phyloP scores from a whole-genome alignment of 2,113 vertebrate species.

The Mirounga angustirostris region DNA sequence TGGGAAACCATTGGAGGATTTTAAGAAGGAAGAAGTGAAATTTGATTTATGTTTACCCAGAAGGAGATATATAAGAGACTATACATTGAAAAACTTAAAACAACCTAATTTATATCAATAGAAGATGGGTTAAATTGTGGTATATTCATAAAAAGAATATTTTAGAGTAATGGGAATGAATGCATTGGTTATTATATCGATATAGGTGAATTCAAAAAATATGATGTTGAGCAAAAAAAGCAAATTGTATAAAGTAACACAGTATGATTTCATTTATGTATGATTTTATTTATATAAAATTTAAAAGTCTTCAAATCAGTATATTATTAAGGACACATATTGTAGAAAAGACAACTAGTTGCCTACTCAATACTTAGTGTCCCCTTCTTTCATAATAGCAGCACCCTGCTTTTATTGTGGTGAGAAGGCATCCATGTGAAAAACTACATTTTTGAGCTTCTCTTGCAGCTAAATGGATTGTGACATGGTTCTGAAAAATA shows the following conservation, averaged over 20 bases:
- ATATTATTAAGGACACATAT: not conserved
- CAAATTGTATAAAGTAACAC: not conserved
- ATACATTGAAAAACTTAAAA: not conserved
- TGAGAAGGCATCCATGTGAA: not conserved
- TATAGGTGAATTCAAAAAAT: not conserved
- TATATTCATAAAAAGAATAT: conserved; percentile 6
- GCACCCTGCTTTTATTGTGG: not conserved
- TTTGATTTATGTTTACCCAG: conserved; percentile 41
- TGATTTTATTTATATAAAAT: conserved; percentile 14
- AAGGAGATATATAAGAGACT: conserved; percentile 1
- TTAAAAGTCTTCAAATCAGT: not conserved
- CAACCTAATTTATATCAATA: not conserved
- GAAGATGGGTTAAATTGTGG: conserved; percentile 14
- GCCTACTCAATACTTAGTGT: not conserved
- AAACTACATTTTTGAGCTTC: conserved; percentile 21
- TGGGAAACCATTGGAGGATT: not conserved
- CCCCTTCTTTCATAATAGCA: not conserved
- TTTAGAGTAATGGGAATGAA: not conserved
- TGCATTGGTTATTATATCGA: not conserved
- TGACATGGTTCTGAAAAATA: not conserved
- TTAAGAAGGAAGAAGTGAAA: conserved; percentile 38
- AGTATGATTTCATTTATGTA: not conserved
- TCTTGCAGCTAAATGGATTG: not conserved
- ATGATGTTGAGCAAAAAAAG: not conserved
- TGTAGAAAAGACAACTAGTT: not conserved